Evolutionary conservation across 2,113 vertebrate species (phyloP).

Genomic region (Polypterus bichir): DNA sequence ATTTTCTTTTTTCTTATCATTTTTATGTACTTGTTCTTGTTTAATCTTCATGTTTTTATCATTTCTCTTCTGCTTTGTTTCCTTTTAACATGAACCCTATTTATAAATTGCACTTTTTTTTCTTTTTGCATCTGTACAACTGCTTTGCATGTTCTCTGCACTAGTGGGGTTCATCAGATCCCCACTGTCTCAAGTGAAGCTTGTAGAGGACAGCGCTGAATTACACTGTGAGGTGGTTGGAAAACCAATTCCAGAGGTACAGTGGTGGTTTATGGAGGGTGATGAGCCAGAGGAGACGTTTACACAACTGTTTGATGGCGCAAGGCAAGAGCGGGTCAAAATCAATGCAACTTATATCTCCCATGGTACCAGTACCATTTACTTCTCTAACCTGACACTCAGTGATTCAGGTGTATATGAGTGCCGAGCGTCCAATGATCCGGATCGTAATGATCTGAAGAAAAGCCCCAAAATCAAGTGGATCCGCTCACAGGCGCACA

Average conservation of each 20-base stretch:
- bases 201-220: slow-evolving; percentile 54
- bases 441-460: slow-evolving; percentile 79
- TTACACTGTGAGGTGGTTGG: slow-evolving; percentile 82
- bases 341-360: slow-evolving; percentile 75
- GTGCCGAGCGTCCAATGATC: slow-evolving; percentile 91
- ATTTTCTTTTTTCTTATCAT: too few relatives aligned
- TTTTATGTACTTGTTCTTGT: too few relatives aligned
- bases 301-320: slow-evolving; percentile 75
- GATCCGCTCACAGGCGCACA: slow-evolving; percentile 85
- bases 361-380: slow-evolving; percentile 69
- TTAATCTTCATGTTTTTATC: too few relatives aligned
- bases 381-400: slow-evolving; percentile 50
- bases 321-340: slow-evolving; percentile 56
- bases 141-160: background rate
- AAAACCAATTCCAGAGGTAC: slow-evolving; percentile 72
- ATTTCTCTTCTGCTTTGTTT: too few relatives aligned
- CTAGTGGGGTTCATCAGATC: slow-evolving; percentile 75
- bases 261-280: slow-evolving; percentile 79
- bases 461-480: slow-evolving; percentile 85
- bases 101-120: too few relatives aligned
- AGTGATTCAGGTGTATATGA: slow-evolving; percentile 77
- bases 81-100: too few relatives aligned
- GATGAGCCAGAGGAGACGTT: slow-evolving; percentile 55
- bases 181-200: slow-evolving; percentile 66
- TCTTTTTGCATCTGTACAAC: too few relatives aligned